Percentiles rank a stretch among this genome's conserved stretches.
phyloP scores from a whole-genome alignment of 2,888 invertebrate species.

The Glaucopsyche alexis region DNA sequence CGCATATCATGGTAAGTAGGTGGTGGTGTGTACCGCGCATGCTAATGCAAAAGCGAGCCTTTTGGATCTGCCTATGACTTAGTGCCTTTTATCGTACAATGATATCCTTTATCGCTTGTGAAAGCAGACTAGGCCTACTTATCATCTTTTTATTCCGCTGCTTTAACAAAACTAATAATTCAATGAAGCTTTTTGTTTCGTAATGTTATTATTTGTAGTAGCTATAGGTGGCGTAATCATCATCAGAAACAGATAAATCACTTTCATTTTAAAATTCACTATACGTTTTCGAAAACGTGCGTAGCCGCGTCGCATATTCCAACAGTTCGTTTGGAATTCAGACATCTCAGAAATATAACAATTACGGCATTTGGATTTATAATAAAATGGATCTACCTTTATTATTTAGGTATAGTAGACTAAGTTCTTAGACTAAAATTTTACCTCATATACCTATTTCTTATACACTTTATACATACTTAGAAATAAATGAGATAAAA shows the following conservation, averaged over 20 bases:
- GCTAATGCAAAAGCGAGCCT: slow-evolving; percentile 56
- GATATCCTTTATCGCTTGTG: slow-evolving; percentile 65
- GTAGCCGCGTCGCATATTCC: neutral
- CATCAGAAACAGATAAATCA: neutral
- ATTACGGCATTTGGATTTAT: no score
- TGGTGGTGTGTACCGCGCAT: slow-evolving; percentile 59
- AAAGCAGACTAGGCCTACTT: slow-evolving; percentile 62
- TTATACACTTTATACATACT: no score
- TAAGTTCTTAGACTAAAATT: no score
- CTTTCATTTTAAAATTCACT: neutral
- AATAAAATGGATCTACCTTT: no score
- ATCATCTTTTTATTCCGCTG: slow-evolving; percentile 25
- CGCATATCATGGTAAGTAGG: slow-evolving; percentile 78
- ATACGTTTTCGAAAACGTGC: neutral
- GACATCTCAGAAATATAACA: no score
- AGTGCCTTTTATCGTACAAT: slow-evolving; percentile 63
- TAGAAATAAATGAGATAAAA: no score
- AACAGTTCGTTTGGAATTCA: neutral
- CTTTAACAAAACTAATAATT: neutral
- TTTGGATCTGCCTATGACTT: slow-evolving; percentile 63
- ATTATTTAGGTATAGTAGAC: no score
- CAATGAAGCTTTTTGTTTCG: neutral
- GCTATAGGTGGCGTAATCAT: neutral
- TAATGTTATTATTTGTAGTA: neutral
- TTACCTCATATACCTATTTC: no score